Evolutionary conservation across 2,888 invertebrate genomes (phyloP).

Genomic region (Epinotia nisella): DNA sequence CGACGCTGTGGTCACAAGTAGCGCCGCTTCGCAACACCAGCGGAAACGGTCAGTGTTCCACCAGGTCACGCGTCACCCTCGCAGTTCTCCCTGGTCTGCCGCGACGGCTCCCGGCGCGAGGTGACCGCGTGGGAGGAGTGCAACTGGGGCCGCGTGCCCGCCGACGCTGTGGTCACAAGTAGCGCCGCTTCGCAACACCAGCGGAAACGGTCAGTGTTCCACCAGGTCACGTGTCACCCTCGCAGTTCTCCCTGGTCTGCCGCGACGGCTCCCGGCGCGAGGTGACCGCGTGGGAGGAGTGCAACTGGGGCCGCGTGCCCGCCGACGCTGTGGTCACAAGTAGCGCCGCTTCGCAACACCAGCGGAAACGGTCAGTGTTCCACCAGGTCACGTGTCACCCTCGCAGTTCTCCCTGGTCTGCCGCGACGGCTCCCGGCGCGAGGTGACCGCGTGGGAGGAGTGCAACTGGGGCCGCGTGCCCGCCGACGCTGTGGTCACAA

Average conservation of each 20-base stretch:
- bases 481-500: background rate
- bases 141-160: too few species aligned
- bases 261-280: too few species aligned
- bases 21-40: slow-evolving; percentile 86
- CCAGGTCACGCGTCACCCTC: slow-evolving; percentile 81
- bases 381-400: background rate
- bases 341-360: too few species aligned
- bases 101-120: too few species aligned
- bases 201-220: slow-evolving; percentile 45
- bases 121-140: background rate
- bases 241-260: too few species aligned
- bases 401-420: background rate
- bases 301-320: too few species aligned
- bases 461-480: slow-evolving; percentile 6
- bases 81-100: too few species aligned
- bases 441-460: background rate
- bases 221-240: too few species aligned
- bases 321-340: too few species aligned
- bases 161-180: too few species aligned
- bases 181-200: slow-evolving; percentile 76
- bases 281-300: background rate
- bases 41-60: slow-evolving; percentile 69
- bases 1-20: slow-evolving; percentile 94
- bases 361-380: background rate
- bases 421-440: background rate